Evolutionary conservation across 2,888 invertebrate species (phyloP), one percentile per base, ranked within the genome.

Genomic region (Drosophila dives): DNA sequence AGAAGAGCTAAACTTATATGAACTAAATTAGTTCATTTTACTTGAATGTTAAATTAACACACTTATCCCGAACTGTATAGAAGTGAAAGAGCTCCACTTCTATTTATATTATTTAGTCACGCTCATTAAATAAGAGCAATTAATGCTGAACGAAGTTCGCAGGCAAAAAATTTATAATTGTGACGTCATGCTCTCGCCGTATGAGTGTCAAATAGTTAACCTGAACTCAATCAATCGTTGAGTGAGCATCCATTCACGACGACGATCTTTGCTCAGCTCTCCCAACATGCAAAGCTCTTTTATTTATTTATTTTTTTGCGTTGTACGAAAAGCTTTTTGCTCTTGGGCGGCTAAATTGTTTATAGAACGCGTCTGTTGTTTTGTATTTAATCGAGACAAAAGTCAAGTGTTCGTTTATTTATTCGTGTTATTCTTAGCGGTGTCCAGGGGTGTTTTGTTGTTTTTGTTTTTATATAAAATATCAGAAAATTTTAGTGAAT

Each of bases 361-460:
- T 54, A 51, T 58, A 10, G 49, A 55, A 33, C 50, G 50, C 26
- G 29, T 12, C 4, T 26, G 12, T 15, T 50, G 45, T 50, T 56
- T 69, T 75, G 34, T 45, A 48, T 71, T 83, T 64, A 70, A 72
- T 72, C 66, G 62, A 80, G 69, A 77, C 73, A 77, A 83, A 74
- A 77, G 78, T 89, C 89, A 84, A 86, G 87, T 83, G 72, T 74
- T 68, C 45, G 72, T 89, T 90, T 85, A 89, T 84, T 88, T 65
- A 85, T 72, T 88, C 83, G 80, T 88, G 70, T 74, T 61, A 70
- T 61, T 70, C 60, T 45, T 66, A 75, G 84, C 83, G 63, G 63
- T 64, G 76, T 84, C 86, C 85, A 74, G 74, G 42, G 79, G 3
- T 23, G 8, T 45, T 23, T 45, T 45, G 20, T 45, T 45, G 15